Base-by-base conservation (phyloP, 2,113 vertebrate species). In the Crypturellus undulatus region DNA sequence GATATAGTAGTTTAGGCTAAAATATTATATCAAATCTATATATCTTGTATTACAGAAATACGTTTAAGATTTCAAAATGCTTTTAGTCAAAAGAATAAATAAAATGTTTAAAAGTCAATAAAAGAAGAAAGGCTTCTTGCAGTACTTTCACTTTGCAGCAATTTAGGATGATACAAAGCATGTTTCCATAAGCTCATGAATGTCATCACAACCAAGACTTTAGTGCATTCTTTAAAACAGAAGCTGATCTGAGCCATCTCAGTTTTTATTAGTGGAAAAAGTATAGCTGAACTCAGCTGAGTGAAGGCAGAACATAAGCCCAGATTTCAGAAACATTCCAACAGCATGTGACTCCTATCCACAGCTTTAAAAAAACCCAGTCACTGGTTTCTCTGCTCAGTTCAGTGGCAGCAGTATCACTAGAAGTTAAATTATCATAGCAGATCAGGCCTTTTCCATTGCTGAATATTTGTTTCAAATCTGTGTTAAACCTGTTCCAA, bases 221-320 rank as follows among this genome's bases (percentile, higher is more conserved):
- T 76, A 93, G 56, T 34, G 6, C 45, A 77, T 79, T 90, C 18
- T 28, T 82, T 90, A 45, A 67, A 95, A 45, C 32, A 94, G 94
- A 89, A 94, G 34, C 47, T 85, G 94, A 72, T 52, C 42, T 82
- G 82, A 89, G 68, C 5, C 13, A 86, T 90, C 84, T 69, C 40
- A 94, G 65, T 30, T 54, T 95, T 92, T 91, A 92, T 86, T 92
- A 96, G 70, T 93, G 89, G 83, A 96, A 97, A 95, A 84, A 63
- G 22, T 63, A 63, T 38, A 88, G 45, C 0, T 62, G 42, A 64
- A 79, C 56, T 92, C 45, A 84, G 54, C 81, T 79, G 54, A 89
- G 42, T 95, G 88, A n/a, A n/a, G 2, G 59, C 40, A 89, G 56
- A 89, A 90, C 64, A 42, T 28, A 91, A 93, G 42, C 21, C 7